These are phyloP conservation scores for Cassiopea andromeda DNA, from an alignment of 30 jellyfish, hydroid and myxozoan species.

Conservation along the genomic window DNA sequence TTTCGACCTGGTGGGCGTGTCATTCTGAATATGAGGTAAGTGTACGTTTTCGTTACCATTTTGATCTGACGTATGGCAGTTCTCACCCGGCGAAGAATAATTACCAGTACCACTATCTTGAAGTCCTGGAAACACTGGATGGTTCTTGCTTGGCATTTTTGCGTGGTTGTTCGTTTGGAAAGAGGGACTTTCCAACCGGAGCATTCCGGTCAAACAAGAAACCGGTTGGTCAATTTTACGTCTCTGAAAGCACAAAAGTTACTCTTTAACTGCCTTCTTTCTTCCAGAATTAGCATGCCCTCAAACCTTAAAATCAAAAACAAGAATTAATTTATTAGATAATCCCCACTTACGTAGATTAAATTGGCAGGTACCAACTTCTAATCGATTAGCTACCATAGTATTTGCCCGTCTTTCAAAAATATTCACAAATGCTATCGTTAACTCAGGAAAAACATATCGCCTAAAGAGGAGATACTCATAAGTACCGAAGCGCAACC, in stretches of 20 bases:
- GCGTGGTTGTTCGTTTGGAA: not conserved
- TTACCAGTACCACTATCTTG: slow-evolving; percentile 17
- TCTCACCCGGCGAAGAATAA: slow-evolving; percentile 18
- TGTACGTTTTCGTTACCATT: slow-evolving; percentile 32
- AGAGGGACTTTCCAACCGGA: slow-evolving; percentile 6
- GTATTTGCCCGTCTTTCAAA: not conserved
- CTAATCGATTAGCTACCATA: not conserved
- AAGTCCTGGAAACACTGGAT: slow-evolving; percentile 26
- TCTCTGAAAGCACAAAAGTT: not conserved
- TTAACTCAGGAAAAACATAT: not conserved
- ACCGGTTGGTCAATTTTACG: not conserved
- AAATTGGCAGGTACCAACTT: not conserved
- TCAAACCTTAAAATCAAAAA: not conserved
- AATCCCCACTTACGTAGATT: not conserved
- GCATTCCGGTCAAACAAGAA: not conserved
- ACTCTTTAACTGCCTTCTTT: not conserved
- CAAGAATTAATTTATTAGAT: not conserved
- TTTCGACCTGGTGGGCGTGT: slow-evolving; percentile 29
- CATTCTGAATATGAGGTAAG: slow-evolving; percentile 58
- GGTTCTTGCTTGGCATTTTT: slow-evolving; percentile 36
- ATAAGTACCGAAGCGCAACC: not conserved
- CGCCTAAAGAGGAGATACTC: not conserved
- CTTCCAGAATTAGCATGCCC: not conserved
- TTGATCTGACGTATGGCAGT: not conserved
- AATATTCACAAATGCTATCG: not conserved